A percentile compares a stretch with the other conserved stretches of the same genome.
phyloP scores from a whole-genome alignment of 1,140 invertebrate species.

The Drosophila tristis region DNA sequence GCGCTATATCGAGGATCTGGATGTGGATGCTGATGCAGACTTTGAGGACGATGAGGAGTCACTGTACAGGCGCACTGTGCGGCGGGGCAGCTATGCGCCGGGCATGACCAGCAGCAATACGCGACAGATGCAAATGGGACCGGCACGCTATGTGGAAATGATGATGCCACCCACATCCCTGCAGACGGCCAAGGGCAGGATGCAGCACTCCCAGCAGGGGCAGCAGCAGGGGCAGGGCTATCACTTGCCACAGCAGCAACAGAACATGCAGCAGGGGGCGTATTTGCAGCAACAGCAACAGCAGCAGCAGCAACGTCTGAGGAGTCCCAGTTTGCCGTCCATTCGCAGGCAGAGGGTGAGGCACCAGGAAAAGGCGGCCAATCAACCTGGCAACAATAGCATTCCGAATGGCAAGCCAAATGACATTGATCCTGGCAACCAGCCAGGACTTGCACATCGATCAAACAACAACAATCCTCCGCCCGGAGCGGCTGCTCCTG shows the following conservation, averaged over 20 bases:
- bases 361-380: conserved; percentile 45
- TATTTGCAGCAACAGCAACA: conserved; percentile 36
- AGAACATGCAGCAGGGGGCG: conserved; percentile 12
- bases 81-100: conserved; percentile 67
- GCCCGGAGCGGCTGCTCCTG: conserved; percentile 21
- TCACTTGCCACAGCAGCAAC: conserved; percentile 51
- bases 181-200: conserved; percentile 78
- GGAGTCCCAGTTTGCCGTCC: conserved; percentile 81
- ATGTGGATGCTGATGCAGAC: conserved; percentile 60
- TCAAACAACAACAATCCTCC: conserved; percentile 58
- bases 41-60: conserved; percentile 67
- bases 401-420: conserved; percentile 35
- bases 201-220: conserved; percentile 56
- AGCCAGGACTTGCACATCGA: conserved; percentile 47
- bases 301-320: conserved; percentile 54
- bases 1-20: conserved; percentile 73
- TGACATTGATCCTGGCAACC: conserved; percentile 71
- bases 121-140: conserved; percentile 51
- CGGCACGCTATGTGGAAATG: conserved; percentile 63
- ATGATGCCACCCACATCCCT: conserved; percentile 59
- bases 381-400: conserved; percentile 23
- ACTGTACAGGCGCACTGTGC: conserved; percentile 46
- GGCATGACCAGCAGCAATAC: conserved; percentile 47
- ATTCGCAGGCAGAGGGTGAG: conserved; percentile 62
- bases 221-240: conserved; percentile 25